Base-by-base conservation (phyloP, 2,113 vertebrate species). In the Pseudorhombus dupliciocellatus region DNA sequence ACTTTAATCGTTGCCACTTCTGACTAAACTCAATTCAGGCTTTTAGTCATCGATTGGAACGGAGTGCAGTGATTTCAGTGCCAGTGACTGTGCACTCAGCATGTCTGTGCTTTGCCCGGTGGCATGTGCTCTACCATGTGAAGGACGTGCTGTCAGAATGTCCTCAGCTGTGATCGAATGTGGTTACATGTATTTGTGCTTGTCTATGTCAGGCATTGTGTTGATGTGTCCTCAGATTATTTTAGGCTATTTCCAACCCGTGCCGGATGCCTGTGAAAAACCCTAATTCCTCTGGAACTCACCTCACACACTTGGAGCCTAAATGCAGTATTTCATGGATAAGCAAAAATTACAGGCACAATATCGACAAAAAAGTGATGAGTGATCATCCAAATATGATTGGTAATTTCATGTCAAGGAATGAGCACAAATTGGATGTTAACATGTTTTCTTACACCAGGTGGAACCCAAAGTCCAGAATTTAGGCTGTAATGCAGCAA, bases 161-260 rank as follows among this genome's bases (percentile, higher is more conserved):
- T 60, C 64, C 73, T 82, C 34, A 53, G 60, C 60, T 7, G 18
- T 70, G 67, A 68, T 3, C 76, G 79, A 84, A 77, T 34, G 53
- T 56, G 50, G 42, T 66, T 44, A 53, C 67, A 60, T 24, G 62
- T 44, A 20, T 76, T 48, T 67, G 60, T 54, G 15, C 69, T 73
- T 66, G 58, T n/a, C 20, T 70, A 40, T 56, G 26, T 79, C 69
- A 9, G 81, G 50, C 58, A 66, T 77, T 64, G 79, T 73, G 75
- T 79, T 77, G 66, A 87, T 46, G 24, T 83, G 69, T 79, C 64
- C 77, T 75, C 1, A 7, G 83, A 84, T 84, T 75, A 70, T 74
- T 77, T 37, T 44, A 26, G 25, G 28, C 84, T 86, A 83, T 90
- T 86, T 83, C 61, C 52, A 63, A 72, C 56, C 68, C 59, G 66